Evolutionary conservation across 1,140 invertebrate genomes (phyloP).

Genomic region (Teleopsis dalmanni): DNA sequence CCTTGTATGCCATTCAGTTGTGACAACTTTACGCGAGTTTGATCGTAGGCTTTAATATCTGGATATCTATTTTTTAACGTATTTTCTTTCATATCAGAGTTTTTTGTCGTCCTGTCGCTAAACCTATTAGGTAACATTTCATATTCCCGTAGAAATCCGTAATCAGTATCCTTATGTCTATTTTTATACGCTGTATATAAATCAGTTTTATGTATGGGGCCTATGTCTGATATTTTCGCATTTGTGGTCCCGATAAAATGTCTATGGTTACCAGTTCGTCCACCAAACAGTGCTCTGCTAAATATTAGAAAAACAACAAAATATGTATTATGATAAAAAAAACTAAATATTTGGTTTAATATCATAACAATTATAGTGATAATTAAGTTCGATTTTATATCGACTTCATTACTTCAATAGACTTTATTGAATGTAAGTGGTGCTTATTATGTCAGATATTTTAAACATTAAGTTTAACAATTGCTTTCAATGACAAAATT

Average conservation of each 20-base stretch:
- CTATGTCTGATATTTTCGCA: conserved; percentile 67
- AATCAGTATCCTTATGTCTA: conserved; percentile 76
- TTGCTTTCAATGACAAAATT: no score
- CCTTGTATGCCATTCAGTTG: conserved; percentile 67
- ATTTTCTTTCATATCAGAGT: conserved; percentile 83
- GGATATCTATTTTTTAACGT: conserved; percentile 79
- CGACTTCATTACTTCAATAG: no score
- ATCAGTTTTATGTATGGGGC: conserved; percentile 65
- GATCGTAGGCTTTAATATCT: conserved; percentile 87
- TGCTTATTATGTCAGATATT: neutral
- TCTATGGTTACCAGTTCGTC: conserved; percentile 36
- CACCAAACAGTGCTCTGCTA: conserved; percentile 35
- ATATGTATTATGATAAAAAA: no score
- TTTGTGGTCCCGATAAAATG: conserved; percentile 42
- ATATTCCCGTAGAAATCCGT: conserved; percentile 82
- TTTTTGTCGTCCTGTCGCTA: conserved; percentile 74
- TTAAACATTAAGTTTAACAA: neutral
- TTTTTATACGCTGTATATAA: conserved; percentile 68
- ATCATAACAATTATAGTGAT: neutral
- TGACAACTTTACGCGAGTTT: conserved; percentile 76
- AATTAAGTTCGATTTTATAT: no score
- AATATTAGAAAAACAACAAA: conserved; percentile 1
- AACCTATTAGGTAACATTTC: conserved; percentile 79
- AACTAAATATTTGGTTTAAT: neutral
- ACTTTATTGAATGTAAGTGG: neutral